phyloP scores from a whole-genome alignment of 1,140 invertebrate species.

The Marisa cornuarietis region DNA sequence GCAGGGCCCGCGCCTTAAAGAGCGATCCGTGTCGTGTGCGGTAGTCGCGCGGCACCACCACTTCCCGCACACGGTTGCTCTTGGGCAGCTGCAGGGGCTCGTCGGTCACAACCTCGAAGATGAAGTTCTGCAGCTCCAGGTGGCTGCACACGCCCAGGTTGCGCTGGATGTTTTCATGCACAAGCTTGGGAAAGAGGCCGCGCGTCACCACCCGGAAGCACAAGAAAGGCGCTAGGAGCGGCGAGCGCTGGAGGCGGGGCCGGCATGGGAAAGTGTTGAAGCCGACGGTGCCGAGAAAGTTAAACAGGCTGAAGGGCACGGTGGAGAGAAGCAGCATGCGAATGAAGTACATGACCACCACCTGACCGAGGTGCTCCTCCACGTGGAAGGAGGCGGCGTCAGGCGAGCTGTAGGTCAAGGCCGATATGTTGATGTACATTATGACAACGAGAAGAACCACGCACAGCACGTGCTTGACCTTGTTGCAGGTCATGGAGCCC shows the following conservation, averaged over 20 bases:
- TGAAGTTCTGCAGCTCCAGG: constrained; percentile 93
- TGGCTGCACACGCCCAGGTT: constrained; percentile 91
- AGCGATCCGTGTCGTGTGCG: constrained; percentile 88
- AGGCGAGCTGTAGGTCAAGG: background rate
- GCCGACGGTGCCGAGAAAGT: constrained; percentile 72
- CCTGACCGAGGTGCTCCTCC: constrained; percentile 33
- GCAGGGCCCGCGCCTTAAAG: constrained; percentile 94
- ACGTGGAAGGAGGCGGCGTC: background rate
- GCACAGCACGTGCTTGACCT: constrained; percentile 12
- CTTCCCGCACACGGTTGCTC: constrained; percentile 78
- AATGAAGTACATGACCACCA: constrained; percentile 42
- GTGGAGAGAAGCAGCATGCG: constrained; percentile 46
- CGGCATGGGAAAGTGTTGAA: constrained; percentile 96
- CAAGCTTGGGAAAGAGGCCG: constrained; percentile 92
- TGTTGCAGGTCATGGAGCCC: constrained; percentile 9
- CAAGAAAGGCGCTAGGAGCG: constrained; percentile 92
- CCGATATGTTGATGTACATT: background rate
- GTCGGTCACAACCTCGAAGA: constrained; percentile 97
- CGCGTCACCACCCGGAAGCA: constrained; percentile 95
- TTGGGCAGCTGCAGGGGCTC: constrained; percentile 80
- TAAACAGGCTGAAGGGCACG: constrained; percentile 44
- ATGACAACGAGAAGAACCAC: background rate
- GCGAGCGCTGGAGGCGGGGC: constrained; percentile 87
- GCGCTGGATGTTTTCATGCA: constrained; percentile 83
- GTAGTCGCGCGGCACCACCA: constrained; percentile 87